Evolutionary conservation across 30 jellyfish, hydroid and myxozoan genomes (phyloP).

Genomic region (Mastigias papua): DNA sequence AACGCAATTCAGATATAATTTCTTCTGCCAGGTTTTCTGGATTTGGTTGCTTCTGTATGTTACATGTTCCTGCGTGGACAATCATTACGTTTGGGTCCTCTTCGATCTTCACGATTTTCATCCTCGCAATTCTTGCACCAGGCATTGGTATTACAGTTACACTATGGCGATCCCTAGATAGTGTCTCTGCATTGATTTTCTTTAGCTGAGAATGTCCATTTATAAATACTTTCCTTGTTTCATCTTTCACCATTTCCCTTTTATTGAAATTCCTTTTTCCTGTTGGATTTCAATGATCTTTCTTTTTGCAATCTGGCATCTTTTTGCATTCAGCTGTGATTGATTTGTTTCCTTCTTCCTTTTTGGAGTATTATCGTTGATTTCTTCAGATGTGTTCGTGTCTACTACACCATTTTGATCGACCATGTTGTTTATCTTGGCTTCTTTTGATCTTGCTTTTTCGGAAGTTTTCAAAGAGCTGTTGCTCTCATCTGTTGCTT

Average conservation of each 20-base stretch:
- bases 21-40: constrained; percentile 47
- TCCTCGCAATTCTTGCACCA: constrained; percentile 26
- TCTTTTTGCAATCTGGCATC: not conserved
- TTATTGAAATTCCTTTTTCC: not conserved
- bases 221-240: not conserved
- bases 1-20: constrained; percentile 9
- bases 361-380: not conserved
- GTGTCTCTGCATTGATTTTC: not conserved
- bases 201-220: not conserved
- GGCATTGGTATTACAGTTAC: constrained; percentile 37
- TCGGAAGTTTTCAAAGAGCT: not conserved
- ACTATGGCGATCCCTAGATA: constrained; percentile 28
- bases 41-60: constrained; percentile 23
- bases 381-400: not conserved
- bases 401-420: not conserved
- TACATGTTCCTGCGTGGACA: constrained; percentile 33
- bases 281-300: not conserved
- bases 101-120: constrained; percentile 9
- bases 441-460: not conserved
- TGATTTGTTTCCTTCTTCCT: not conserved
- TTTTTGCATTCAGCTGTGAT: not conserved
- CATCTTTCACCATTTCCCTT: not conserved
- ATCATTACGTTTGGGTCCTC: constrained; percentile 19
- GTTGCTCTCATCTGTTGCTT: not conserved
- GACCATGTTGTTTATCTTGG: not conserved